These are phyloP conservation scores for Ctena decussata DNA, from an alignment of 2,888 invertebrate genomes.

Conservation along the genomic window DNA sequence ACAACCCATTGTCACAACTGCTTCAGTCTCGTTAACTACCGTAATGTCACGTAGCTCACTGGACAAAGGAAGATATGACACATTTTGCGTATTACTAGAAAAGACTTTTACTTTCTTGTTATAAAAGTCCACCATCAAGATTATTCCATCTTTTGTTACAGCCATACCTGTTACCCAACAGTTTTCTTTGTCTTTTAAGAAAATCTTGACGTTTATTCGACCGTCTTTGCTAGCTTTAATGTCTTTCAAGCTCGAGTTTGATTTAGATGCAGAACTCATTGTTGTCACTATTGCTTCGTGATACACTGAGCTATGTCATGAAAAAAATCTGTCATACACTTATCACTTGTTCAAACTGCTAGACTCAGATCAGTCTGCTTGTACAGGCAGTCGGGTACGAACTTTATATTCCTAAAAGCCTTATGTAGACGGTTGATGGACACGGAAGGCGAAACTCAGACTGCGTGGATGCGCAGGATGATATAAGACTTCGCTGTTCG, in stretches of 20 bases:
- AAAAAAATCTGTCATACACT: too few relatives aligned
- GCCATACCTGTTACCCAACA: background rate
- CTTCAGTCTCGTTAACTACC: background rate
- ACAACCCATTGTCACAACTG: background rate
- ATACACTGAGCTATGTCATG: too few relatives aligned
- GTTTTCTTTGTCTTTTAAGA: background rate
- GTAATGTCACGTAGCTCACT: background rate
- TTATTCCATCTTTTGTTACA: background rate
- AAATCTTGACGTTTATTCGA: background rate
- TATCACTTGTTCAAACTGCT: too few relatives aligned
- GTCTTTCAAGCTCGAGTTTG: too few relatives aligned
- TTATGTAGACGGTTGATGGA: too few relatives aligned
- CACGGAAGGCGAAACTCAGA: too few relatives aligned
- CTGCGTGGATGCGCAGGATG: too few relatives aligned
- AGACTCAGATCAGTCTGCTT: too few relatives aligned
- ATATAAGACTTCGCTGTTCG: too few relatives aligned
- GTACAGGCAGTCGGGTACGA: too few relatives aligned
- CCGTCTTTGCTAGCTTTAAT: background rate
- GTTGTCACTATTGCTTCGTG: too few relatives aligned
- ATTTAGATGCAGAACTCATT: background rate
- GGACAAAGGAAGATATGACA: background rate
- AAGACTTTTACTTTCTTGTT: background rate
- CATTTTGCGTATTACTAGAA: background rate
- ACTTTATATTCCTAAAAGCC: too few relatives aligned
- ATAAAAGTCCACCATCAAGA: background rate